These are phyloP conservation scores for Eupleurogrammus muticus DNA, from an alignment of 2,797 vertebrate species.

Conservation along the genomic window DNA sequence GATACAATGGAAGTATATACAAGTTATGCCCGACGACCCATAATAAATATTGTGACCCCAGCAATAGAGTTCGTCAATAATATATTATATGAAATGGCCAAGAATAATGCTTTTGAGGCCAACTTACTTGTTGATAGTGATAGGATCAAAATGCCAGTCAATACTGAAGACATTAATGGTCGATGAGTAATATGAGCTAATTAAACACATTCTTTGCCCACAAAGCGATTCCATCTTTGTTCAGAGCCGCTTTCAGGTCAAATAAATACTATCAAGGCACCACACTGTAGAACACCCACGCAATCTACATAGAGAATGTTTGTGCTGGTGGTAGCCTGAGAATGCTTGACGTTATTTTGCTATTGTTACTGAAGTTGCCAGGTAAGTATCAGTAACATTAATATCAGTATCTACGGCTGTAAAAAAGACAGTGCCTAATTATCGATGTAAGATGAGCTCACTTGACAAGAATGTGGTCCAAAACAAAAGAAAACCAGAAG, in stretches of 20 bases:
- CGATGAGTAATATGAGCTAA: neutral
- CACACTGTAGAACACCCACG: neutral
- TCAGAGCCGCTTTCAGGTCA: neutral
- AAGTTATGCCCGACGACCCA: neutral
- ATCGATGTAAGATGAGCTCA: conserved; percentile 1
- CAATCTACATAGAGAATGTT: neutral
- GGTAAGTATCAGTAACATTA: neutral
- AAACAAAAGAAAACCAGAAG: conserved; percentile 1
- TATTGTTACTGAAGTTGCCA: neutral
- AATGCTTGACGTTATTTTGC: neutral
- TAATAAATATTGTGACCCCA: neutral
- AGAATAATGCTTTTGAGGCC: neutral
- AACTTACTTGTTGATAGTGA: neutral
- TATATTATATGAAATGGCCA: neutral
- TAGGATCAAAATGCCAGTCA: neutral
- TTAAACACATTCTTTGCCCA: neutral
- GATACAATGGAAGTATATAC: neutral
- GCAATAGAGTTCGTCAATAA: neutral
- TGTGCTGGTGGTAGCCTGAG: neutral
- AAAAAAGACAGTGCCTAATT: conserved; percentile 20
- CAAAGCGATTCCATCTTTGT: neutral
- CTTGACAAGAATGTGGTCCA: neutral
- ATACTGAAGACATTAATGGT: neutral
- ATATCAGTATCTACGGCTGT: neutral
- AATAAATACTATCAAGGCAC: neutral